phyloP scores from a whole-genome alignment of 1,140 invertebrate species.

The Eriocheir sinensis region DNA sequence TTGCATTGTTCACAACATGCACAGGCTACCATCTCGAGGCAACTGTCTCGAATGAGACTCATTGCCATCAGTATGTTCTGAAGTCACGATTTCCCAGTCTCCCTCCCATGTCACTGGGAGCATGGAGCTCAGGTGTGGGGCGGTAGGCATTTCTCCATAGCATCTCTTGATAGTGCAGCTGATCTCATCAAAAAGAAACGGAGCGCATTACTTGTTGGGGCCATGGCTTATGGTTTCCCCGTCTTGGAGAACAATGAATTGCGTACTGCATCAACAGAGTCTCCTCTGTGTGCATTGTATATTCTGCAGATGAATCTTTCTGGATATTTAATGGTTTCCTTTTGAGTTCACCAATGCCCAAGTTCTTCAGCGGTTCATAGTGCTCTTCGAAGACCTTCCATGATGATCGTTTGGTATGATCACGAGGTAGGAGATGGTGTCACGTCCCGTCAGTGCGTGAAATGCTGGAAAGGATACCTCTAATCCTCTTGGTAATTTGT shows the following conservation, averaged over 20 bases:
- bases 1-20: too few relatives aligned
- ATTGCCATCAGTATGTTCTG: too few relatives aligned
- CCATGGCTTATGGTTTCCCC: conserved; percentile 13
- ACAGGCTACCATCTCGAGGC: too few relatives aligned
- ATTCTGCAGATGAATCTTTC: too few relatives aligned
- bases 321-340: conserved; percentile 44
- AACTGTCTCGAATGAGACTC: too few relatives aligned
- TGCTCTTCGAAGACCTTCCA: conserved; percentile 29
- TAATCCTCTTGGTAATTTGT: background rate
- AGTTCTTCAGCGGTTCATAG: conserved; percentile 25
- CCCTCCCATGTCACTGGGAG: too few relatives aligned
- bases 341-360: conserved; percentile 52
- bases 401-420: conserved; percentile 42
- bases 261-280: conserved; percentile 35
- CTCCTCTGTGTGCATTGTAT: conserved; percentile 17
- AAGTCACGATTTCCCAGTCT: too few relatives aligned
- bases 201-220: conserved; percentile 32
- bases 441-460: background rate
- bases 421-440: conserved; percentile 30
- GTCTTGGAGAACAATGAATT: conserved; percentile 9
- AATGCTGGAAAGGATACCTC: too few relatives aligned
- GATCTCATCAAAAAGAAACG: conserved; percentile 19
- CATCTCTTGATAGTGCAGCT: conserved; percentile 32
- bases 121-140: background rate
- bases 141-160: conserved; percentile 42